A percentile compares a stretch with the other conserved stretches of the same genome.
phyloP scores from a whole-genome alignment of 2,888 invertebrate genomes.

The Pyrocoelia pectoralis region DNA sequence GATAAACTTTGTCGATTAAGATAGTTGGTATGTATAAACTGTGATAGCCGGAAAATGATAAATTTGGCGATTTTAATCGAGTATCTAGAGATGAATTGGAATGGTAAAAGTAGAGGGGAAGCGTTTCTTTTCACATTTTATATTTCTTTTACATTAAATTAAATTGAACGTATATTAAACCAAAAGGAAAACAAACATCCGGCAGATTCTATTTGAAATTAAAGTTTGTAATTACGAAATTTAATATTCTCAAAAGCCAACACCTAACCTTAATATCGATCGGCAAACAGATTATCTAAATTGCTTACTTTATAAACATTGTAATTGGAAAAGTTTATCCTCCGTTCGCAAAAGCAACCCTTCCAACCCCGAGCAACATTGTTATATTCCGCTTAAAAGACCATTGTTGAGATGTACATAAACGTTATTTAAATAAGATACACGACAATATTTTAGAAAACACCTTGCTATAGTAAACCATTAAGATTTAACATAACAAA shows the following conservation, averaged over 20 bases:
- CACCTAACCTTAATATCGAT: slow-evolving; percentile 53
- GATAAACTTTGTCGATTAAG: slow-evolving; percentile 48
- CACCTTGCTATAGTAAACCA: neutral
- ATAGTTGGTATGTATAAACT: slow-evolving; percentile 38
- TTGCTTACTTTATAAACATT: slow-evolving; percentile 57
- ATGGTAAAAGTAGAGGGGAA: slow-evolving; percentile 12
- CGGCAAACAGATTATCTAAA: slow-evolving; percentile 57
- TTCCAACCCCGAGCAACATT: slow-evolving; percentile 35
- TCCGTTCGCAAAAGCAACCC: slow-evolving; percentile 43
- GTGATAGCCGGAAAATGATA: slow-evolving; percentile 29
- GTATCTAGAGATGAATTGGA: neutral
- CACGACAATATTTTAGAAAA: neutral
- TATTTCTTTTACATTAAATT: slow-evolving; percentile 33
- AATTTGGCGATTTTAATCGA: slow-evolving; percentile 15
- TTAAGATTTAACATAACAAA: slow-evolving; percentile 1
- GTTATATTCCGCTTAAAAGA: slow-evolving; percentile 38
- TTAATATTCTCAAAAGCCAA: slow-evolving; percentile 51
- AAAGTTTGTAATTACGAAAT: slow-evolving; percentile 50
- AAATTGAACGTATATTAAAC: slow-evolving; percentile 36
- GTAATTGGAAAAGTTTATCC: slow-evolving; percentile 56
- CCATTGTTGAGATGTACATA: slow-evolving; percentile 39
- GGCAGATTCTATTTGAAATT: slow-evolving; percentile 47
- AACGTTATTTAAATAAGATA: slow-evolving; percentile 28
- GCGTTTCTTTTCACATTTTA: too few relatives aligned
- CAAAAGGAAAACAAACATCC: slow-evolving; percentile 48